These are phyloP conservation scores for Andricus grossulariae DNA, from an alignment of 1,140 invertebrate species.

Conservation along the genomic window DNA sequence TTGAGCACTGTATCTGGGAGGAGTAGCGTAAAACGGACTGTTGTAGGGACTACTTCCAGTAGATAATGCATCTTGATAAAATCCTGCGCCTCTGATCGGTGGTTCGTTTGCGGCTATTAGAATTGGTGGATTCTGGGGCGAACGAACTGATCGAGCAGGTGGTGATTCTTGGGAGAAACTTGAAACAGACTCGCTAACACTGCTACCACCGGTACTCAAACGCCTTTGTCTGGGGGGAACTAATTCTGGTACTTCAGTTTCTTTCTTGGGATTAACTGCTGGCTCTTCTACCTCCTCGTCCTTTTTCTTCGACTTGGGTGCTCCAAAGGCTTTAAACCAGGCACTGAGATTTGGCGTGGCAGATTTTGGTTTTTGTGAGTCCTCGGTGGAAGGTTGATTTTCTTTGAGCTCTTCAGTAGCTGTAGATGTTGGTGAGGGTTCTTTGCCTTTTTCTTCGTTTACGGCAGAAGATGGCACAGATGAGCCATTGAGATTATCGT, in stretches of 20 bases:
- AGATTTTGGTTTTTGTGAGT: conserved; percentile 68
- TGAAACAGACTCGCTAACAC: conserved; percentile 72
- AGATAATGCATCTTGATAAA: conserved; percentile 72
- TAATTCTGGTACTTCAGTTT: conserved; percentile 59
- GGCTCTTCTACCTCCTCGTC: conserved; percentile 67
- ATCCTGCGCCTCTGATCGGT: conserved; percentile 69
- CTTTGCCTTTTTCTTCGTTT: conserved; percentile 42
- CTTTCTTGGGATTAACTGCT: conserved; percentile 54
- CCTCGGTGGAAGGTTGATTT: conserved; percentile 53
- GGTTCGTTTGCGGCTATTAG: conserved; percentile 61
- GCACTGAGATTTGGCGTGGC: conserved; percentile 91
- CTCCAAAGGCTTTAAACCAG: conserved; percentile 93
- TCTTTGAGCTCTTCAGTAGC: conserved; percentile 29
- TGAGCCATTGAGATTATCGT: conserved; percentile 47
- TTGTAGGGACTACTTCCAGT: conserved; percentile 73
- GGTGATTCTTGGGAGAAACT: conserved; percentile 73
- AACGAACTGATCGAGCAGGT: conserved; percentile 61
- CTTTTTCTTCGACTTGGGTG: conserved; percentile 80
- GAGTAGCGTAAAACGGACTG: conserved; percentile 73
- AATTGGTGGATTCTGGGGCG: conserved; percentile 67
- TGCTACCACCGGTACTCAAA: conserved; percentile 71
- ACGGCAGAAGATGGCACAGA: not conserved
- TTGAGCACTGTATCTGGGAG: conserved; percentile 71
- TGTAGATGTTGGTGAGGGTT: not conserved
- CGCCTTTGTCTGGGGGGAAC: conserved; percentile 63